Conservation (phyloP, 2,888 invertebrate genomes). For the Eristalis intricaria region DNA sequence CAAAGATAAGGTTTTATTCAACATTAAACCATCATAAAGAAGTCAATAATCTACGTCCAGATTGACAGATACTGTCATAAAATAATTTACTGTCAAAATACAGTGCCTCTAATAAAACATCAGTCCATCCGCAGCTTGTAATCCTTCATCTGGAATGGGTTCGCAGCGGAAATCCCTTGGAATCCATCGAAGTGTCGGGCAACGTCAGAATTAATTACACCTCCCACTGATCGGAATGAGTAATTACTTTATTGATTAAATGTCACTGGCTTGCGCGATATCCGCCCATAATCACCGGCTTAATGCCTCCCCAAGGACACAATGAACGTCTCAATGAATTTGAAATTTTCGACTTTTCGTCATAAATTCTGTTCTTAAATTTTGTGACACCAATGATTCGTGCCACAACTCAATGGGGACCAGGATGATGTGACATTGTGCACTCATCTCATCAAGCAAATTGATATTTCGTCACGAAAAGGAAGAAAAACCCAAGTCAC, state of each 20-base stretch:
- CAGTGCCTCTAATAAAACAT: background rate
- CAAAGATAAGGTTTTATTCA: background rate
- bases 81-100: background rate
- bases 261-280: background rate
- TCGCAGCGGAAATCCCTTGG: background rate
- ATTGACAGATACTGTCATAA: background rate
- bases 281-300: background rate
- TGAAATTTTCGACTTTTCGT: background rate
- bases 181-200: background rate
- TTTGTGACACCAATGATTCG: background rate
- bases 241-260: background rate
- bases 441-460: constrained; percentile 14
- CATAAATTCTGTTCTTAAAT: background rate
- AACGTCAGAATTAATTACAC: background rate
- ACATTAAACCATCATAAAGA: background rate
- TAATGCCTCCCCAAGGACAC: background rate
- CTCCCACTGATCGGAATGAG: background rate
- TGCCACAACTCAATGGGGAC: background rate
- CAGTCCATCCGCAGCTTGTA: background rate
- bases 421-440: constrained; percentile 8
- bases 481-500: background rate
- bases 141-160: background rate
- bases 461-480: background rate
- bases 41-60: background rate
- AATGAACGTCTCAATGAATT: background rate